These are phyloP conservation scores for Scartelaos histophorus DNA, from an alignment of 2,113 vertebrate species.

Conservation along the genomic window DNA sequence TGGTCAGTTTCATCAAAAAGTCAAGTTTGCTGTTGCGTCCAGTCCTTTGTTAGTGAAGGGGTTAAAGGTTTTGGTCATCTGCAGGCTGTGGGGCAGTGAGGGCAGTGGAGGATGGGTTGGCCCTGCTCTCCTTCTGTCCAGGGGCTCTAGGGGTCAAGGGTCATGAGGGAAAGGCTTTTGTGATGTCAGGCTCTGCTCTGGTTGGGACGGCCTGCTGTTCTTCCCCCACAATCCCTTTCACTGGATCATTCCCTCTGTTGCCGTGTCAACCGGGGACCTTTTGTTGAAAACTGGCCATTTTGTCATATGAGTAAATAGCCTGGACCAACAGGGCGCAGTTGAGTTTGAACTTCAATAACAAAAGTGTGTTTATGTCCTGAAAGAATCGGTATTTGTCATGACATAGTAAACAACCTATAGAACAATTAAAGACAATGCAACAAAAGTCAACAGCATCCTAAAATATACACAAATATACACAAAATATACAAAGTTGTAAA, in stretches of 20 bases:
- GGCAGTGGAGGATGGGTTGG: slow-evolving; percentile 69
- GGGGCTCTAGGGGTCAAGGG: slow-evolving; percentile 70
- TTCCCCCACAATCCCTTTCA: slow-evolving; percentile 58
- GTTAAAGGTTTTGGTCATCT: slow-evolving; percentile 74
- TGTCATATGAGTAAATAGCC: slow-evolving; percentile 42
- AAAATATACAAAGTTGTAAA: neutral
- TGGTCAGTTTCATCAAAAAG: slow-evolving; percentile 11
- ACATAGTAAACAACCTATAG: neutral
- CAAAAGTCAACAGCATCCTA: neutral
- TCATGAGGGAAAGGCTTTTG: slow-evolving; percentile 73
- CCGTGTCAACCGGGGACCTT: slow-evolving; percentile 53
- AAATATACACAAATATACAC: neutral
- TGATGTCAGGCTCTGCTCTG: slow-evolving; percentile 64
- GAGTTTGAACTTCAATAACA: neutral
- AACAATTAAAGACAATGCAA: neutral
- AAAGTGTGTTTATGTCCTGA: slow-evolving; percentile 22
- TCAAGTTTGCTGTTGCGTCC: slow-evolving; percentile 43
- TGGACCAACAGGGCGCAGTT: slow-evolving; percentile 17
- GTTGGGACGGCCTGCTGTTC: slow-evolving; percentile 61
- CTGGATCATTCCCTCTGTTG: slow-evolving; percentile 49
- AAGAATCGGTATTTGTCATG: slow-evolving; percentile 10
- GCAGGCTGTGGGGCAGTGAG: slow-evolving; percentile 47
- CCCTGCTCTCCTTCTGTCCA: slow-evolving; percentile 71
- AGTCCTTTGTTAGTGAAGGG: slow-evolving; percentile 52
- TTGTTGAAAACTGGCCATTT: slow-evolving; percentile 47